Conservation (phyloP, 2,797 vertebrate species). For the Agapornis canus region DNA sequence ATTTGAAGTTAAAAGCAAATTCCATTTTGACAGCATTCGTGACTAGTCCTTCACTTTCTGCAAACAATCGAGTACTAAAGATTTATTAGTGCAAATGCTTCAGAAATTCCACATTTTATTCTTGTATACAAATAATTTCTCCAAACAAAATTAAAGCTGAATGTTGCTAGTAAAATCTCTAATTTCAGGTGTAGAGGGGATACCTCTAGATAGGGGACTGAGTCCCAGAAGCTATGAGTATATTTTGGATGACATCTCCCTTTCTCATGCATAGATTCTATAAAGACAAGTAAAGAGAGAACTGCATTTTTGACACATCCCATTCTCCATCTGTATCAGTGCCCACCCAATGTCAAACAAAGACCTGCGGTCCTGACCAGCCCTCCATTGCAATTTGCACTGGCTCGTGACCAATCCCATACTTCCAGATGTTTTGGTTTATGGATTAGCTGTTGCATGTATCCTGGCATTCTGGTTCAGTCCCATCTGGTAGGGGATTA, state of each 20-base stretch:
- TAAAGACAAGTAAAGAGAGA: neutral
- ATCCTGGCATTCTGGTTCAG: neutral
- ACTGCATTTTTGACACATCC: neutral
- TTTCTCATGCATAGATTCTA: neutral
- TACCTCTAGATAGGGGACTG: neutral
- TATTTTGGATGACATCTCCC: neutral
- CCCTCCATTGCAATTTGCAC: neutral
- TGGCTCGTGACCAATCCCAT: neutral
- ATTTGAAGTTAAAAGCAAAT: conserved; percentile 60
- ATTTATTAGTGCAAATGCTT: conserved; percentile 10
- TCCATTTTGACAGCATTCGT: conserved; percentile 27
- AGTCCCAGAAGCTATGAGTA: neutral
- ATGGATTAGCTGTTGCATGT: neutral
- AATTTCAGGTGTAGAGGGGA: neutral
- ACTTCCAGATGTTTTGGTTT: neutral
- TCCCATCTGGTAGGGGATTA: neutral
- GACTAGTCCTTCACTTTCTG: conserved; percentile 35
- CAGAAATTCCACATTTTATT: neutral
- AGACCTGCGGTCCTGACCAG: neutral
- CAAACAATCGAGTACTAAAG: neutral
- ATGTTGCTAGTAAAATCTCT: neutral
- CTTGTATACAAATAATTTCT: neutral
- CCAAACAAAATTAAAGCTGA: neutral
- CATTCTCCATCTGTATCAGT: neutral
- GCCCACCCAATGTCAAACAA: neutral